A percentile compares a stretch with the other conserved stretches of the same genome.
Evolutionary conservation across 2,113 vertebrate genomes (phyloP).

Genomic region (Nothocercus nigrocapillus): DNA sequence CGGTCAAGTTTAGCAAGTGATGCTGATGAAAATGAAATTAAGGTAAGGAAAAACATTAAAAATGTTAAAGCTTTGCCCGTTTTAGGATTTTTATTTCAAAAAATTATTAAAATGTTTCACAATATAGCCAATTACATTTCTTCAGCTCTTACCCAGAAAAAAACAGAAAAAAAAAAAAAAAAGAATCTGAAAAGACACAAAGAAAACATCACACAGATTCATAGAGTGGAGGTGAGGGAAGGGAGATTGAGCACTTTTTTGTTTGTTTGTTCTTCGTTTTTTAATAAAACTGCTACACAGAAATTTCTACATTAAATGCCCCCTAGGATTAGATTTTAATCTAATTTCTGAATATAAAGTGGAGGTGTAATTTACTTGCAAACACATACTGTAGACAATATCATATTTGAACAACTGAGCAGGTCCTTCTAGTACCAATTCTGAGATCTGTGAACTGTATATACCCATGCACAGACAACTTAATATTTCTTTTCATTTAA

Average conservation of each 20-base stretch:
- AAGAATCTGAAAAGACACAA: neutral
- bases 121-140: neutral
- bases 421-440: neutral
- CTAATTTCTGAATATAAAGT: neutral
- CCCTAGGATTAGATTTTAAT: neutral
- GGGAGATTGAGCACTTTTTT: neutral
- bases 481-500: neutral
- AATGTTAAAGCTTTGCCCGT: neutral
- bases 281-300: neutral
- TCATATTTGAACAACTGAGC: neutral
- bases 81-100: neutral
- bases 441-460: neutral
- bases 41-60: neutral
- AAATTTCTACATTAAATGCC: neutral
- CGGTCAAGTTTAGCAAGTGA: neutral
- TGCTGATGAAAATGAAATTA: neutral
- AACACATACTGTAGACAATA: neutral
- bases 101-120: neutral
- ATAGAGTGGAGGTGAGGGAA: neutral
- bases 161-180: no score
- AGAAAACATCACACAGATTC: neutral
- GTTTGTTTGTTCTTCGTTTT: no score
- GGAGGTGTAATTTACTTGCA: neutral
- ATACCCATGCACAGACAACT: neutral
- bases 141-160: neutral